Conservation (phyloP, 2,113 vertebrate species). For the Oceanodroma tethys region DNA sequence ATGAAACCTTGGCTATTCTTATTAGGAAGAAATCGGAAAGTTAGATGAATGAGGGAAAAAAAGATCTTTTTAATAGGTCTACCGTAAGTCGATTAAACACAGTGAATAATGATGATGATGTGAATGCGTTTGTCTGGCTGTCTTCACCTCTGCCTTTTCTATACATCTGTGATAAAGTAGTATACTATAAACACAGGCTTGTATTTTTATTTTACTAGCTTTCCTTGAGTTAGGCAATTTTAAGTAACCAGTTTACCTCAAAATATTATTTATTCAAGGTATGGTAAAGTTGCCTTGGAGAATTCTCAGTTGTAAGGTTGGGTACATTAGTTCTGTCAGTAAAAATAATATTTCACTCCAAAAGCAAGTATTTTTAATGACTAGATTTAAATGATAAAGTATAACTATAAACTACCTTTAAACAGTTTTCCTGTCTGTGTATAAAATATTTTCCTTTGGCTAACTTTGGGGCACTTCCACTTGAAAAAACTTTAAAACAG, state of each 20-base stretch:
- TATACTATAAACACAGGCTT: background rate
- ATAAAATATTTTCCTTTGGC: background rate
- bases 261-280: background rate
- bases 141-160: background rate
- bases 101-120: background rate
- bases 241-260: background rate
- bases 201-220: background rate
- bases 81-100: background rate
- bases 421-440: background rate
- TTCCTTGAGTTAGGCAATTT: background rate
- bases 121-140: background rate
- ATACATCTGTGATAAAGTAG: background rate
- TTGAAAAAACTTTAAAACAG: background rate
- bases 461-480: background rate
- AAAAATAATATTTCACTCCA: background rate
- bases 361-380: background rate
- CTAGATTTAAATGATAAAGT: background rate
- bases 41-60: background rate
- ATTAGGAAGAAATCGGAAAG: background rate
- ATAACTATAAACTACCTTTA: background rate
- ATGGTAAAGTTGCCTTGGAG: background rate
- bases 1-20: background rate
- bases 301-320: background rate
- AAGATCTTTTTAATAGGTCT: background rate
- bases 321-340: background rate